These are phyloP conservation scores for Brachyptera risi DNA, from an alignment of 2,888 invertebrate species.

Conservation along the genomic window DNA sequence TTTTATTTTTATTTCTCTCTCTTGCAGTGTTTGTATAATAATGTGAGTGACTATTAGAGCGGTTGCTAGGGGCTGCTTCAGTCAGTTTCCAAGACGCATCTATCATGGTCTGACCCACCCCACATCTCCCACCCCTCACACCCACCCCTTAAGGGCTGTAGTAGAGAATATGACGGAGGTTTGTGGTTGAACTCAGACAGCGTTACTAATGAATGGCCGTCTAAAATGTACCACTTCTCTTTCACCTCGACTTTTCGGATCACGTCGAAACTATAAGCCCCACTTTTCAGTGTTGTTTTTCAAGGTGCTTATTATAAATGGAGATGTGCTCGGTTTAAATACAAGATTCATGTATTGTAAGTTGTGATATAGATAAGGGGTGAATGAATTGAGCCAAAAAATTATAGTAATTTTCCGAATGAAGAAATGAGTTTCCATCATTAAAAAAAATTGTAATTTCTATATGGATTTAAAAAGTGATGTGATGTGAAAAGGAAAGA, in stretches of 20 bases:
- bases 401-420: no score
- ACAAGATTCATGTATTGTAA: no score
- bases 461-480: no score
- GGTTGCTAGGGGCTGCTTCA: not conserved
- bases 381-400: no score
- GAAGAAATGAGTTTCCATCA: no score
- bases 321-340: not conserved
- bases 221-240: not conserved
- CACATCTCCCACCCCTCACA: not conserved
- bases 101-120: constrained; percentile 5
- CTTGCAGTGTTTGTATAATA: constrained; percentile 19
- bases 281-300: not conserved
- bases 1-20: constrained; percentile 4
- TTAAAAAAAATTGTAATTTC: no score
- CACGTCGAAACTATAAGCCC: not conserved
- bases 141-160: not conserved
- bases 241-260: constrained; percentile 8
- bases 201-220: constrained; percentile 17
- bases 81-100: not conserved
- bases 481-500: no score
- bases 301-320: not conserved
- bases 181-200: constrained; percentile 12
- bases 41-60: constrained; percentile 3
- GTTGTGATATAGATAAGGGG: no score
- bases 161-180: constrained; percentile 4